Evolutionary conservation across 2,888 invertebrate species (phyloP), one percentile per base, ranked within the genome.

Genomic region (Cantharis flavilabris): DNA sequence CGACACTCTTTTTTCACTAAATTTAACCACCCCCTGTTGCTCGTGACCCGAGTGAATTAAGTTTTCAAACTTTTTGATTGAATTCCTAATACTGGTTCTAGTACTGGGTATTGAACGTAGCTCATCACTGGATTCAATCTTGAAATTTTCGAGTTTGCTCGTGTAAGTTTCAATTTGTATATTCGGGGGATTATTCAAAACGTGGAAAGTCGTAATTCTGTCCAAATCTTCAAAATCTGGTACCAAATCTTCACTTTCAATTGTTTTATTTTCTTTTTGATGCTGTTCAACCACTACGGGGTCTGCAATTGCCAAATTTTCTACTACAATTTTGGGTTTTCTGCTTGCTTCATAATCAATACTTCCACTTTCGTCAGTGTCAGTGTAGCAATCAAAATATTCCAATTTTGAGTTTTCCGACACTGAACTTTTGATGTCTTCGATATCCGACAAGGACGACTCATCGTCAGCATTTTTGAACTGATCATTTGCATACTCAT

Each of bases 191-290:
- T 76, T 78, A 69, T 80, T 83, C 30, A 84, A 78, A 23, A 85
- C 81, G 30, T 85, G 84, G 69, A 83, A 86, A 0, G 84, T 82
- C 62, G 82, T 82, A 62, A 85, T 83, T 20, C 84, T 78, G 63
- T 85, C 85, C 13, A 85, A 73, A 2, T 83, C 82, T 73, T 84
- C 81, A 69, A 82, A 83, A 69, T 77, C 67, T 9, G 71, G 5
- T 20, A 33, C 9, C 2, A 13, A 67, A 11, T 67, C 23, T 7
- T 23, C 65, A n/a, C 20, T 23, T 67, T 1, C n/a, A 23, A 20
- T 13, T n/a, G 0, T 23, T n/a, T 10, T 11, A 11, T 10, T 67
- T 23, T 23, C 20, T 67, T 20, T 13, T 67, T n/a, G 28, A 11
- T 69, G 69, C n/a, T 69, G 69, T 28, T 23, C 69, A 20, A 69